Conservation (phyloP, 2,888 invertebrate species). For the Archips crataeganus region DNA sequence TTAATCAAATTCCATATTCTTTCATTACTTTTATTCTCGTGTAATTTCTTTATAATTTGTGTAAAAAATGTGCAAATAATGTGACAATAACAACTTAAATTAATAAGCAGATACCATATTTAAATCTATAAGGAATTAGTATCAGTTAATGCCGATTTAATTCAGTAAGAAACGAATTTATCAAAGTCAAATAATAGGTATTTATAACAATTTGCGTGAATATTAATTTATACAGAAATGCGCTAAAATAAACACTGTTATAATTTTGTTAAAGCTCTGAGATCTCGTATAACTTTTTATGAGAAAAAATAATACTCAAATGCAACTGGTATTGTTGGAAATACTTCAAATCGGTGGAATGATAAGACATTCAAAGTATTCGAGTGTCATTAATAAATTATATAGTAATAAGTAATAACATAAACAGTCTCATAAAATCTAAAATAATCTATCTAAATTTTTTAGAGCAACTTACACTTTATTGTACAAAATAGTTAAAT, state of each 20-base stretch:
- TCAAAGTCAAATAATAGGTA: conserved; percentile 25
- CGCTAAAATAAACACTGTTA: conserved; percentile 40
- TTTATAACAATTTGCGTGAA: conserved; percentile 12
- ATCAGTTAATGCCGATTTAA: conserved; percentile 43
- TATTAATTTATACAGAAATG: conserved; percentile 24
- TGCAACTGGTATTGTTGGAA: conserved; percentile 67
- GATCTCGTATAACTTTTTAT: conserved; percentile 54
- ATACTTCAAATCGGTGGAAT: conserved; percentile 82
- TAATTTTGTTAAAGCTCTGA: conserved; percentile 66
- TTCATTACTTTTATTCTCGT: conserved; percentile 72
- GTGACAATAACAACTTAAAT: conserved; percentile 76
- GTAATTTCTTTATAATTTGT: conserved; percentile 79
- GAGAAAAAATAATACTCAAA: conserved; percentile 72
- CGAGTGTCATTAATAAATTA: conserved; percentile 70
- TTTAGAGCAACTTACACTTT: conserved; percentile 64
- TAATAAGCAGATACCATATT: conserved; percentile 68
- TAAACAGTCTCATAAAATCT: conserved; percentile 80
- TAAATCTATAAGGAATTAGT: conserved; percentile 65
- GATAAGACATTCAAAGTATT: conserved; percentile 68
- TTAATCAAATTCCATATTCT: background rate
- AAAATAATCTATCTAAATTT: conserved; percentile 66
- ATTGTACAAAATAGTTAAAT: conserved; percentile 64
- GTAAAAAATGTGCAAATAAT: conserved; percentile 82
- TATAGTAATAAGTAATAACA: conserved; percentile 58
- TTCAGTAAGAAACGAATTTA: conserved; percentile 26